Evolutionary conservation across 2,113 vertebrate genomes (phyloP), one percentile per base, ranked within the genome.

Genomic region (Henicopernis longicauda): DNA sequence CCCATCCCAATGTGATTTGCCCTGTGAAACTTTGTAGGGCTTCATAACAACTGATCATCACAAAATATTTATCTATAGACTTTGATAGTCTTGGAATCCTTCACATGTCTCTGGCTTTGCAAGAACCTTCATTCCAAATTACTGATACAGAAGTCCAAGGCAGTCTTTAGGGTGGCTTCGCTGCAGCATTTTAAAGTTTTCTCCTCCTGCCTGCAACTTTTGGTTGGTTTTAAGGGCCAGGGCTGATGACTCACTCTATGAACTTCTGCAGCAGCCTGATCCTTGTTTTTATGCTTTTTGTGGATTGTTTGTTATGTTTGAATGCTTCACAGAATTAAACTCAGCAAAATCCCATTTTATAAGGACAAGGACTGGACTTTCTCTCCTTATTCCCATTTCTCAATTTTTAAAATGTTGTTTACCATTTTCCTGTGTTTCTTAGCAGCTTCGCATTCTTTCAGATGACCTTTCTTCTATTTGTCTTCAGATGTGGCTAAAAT

Each of bases 371-470:
- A 93, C 73, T 82, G 52, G 22, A 42, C 52, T 89, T 95, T 57
- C 61, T 89, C 54, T 89, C 22, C 19, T 58, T 87, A 91, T 85
- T 97, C 36, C 36, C 57, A 89, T 94, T 94, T 93, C 55, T 96
- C 78, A 55, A 80, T 87, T 83, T 93, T 76, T 38, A 25, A 91
- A 85, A 77, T 45, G 29, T 71, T 95, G 69, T 97, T 97, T 96
- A 93, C 40, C 44, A 38, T 72, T 93, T 89, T 50, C 32, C 54
- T 89, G 93, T 95, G 70, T 93, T 96, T 91, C 26, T 91, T 73
- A 85, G 69, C 49, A 94, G 69, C 26, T 89, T 84, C 66, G 87
- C 61, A 93, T 95, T 95, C 78, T 76, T 97, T 79, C 81, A 93
- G 73, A 76, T 58, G 81, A 87, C 58, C 84, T 76, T 96, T 92